phyloP scores from a whole-genome alignment of 2,797 vertebrate species.

The Halcyon badia region DNA sequence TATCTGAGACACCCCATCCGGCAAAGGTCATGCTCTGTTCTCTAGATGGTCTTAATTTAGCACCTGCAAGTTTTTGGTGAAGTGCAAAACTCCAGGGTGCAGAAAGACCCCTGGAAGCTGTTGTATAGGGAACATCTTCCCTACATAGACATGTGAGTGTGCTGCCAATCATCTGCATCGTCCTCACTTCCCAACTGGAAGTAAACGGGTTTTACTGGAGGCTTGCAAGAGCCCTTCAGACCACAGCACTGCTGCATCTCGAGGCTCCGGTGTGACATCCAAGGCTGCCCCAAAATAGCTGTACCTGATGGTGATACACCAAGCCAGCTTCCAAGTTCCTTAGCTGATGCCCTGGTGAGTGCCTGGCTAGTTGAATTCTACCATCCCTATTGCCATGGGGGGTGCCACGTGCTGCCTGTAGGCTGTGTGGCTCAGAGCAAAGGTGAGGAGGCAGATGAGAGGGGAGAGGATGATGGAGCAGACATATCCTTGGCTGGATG shows the following conservation, averaged over 20 bases:
- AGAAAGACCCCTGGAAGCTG: not conserved
- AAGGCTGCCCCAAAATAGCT: not conserved
- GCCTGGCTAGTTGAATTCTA: not conserved
- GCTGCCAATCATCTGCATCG: not conserved
- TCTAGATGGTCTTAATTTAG: slow-evolving; percentile 54
- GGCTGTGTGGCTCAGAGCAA: not conserved
- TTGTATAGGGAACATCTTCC: not conserved
- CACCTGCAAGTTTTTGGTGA: slow-evolving; percentile 2
- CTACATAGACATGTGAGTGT: fast-evolving
- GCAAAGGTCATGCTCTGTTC: slow-evolving; percentile 56
- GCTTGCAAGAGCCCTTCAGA: not conserved
- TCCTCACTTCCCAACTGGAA: not conserved
- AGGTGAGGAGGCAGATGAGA: not conserved
- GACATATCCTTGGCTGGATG: not conserved
- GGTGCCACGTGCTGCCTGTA: not conserved
- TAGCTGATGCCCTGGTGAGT: fast-evolving
- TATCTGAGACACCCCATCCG: slow-evolving; percentile 31
- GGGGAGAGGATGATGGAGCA: not conserved
- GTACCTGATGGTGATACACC: not conserved
- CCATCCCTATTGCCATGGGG: not conserved
- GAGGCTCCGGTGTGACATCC: not conserved
- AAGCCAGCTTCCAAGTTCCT: not conserved
- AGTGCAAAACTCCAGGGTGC: not conserved
- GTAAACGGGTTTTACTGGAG: not conserved
- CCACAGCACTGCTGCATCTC: not conserved